Percentiles rank a stretch among this genome's conserved stretches.
Evolutionary conservation across 1,140 invertebrate genomes (phyloP).

Genomic region (Nasonia vitripennis): DNA sequence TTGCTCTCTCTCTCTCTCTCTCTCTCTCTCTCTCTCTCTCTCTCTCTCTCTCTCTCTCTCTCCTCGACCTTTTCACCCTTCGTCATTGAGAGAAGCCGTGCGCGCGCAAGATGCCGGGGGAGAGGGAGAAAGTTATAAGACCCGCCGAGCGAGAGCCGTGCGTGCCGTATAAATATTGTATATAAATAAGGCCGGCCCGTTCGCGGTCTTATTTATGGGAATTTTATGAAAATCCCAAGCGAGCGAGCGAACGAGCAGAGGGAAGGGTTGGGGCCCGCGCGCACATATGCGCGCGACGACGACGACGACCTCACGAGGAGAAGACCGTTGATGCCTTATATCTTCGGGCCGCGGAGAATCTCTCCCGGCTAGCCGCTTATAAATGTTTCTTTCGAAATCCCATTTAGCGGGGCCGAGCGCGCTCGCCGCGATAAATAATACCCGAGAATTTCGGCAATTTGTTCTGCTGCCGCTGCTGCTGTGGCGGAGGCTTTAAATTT

Average conservation of each 20-base stretch:
- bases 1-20: constrained; percentile 9
- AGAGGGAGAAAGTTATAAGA: constrained; percentile 64
- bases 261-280: constrained; percentile 44
- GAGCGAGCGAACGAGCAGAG: constrained; percentile 32
- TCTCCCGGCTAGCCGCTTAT: constrained; percentile 37
- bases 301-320: constrained; percentile 27
- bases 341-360: neutral
- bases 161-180: constrained; percentile 70
- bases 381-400: constrained; percentile 53
- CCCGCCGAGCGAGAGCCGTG: constrained; percentile 59
- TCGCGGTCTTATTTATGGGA: constrained; percentile 65
- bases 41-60: constrained; percentile 25
- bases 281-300: constrained; percentile 11
- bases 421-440: constrained; percentile 47
- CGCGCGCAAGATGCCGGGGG: constrained; percentile 45
- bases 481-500: constrained; percentile 36
- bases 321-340: constrained; percentile 49
- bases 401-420: constrained; percentile 47
- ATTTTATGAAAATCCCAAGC: constrained; percentile 67
- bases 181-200: constrained; percentile 65
- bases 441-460: constrained; percentile 47
- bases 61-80: constrained; percentile 53
- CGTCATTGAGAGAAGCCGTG: constrained; percentile 4
- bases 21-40: neutral
- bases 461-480: constrained; percentile 27